Evolutionary conservation across 92 coral and sea anemone species (phyloP).

Genomic region (Bergia puertoricense): DNA sequence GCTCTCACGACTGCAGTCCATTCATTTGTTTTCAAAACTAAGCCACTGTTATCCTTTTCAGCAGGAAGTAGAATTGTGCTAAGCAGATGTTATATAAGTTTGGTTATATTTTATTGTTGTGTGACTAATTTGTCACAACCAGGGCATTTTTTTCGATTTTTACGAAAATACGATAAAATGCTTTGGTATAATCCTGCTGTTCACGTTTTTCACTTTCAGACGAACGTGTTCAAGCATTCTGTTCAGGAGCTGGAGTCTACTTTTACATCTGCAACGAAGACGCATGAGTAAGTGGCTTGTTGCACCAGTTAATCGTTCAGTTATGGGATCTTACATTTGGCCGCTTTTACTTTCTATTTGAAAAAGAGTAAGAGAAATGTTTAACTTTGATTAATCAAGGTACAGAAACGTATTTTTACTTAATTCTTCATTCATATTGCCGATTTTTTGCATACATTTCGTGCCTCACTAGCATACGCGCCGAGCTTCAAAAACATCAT

Average conservation of each 20-base stretch:
- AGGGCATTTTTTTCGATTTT: background rate
- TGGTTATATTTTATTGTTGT: too few relatives aligned
- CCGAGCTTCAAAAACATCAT: too few relatives aligned
- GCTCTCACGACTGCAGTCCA: background rate
- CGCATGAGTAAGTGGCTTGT: slow-evolving; percentile 81
- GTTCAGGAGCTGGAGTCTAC: slow-evolving; percentile 97
- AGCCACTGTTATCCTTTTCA: background rate
- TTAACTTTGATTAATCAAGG: background rate
- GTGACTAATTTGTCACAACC: background rate
- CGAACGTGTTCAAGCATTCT: slow-evolving; percentile 86
- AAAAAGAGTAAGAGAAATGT: background rate
- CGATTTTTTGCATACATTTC: too few relatives aligned
- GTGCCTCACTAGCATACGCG: too few relatives aligned
- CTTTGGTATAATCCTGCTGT: background rate
- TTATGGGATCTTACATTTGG: background rate
- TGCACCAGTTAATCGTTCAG: background rate
- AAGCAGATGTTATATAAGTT: too few relatives aligned
- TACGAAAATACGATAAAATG: background rate
- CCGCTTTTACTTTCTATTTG: too few relatives aligned
- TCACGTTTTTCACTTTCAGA: slow-evolving; percentile 54
- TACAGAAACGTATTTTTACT: background rate
- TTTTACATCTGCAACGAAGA: slow-evolving; percentile 94
- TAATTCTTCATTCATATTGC: background rate
- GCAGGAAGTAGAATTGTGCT: too few relatives aligned
- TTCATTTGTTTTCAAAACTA: background rate